Conservation (phyloP, 2,797 vertebrate genomes). For the Prunella strophiata region DNA sequence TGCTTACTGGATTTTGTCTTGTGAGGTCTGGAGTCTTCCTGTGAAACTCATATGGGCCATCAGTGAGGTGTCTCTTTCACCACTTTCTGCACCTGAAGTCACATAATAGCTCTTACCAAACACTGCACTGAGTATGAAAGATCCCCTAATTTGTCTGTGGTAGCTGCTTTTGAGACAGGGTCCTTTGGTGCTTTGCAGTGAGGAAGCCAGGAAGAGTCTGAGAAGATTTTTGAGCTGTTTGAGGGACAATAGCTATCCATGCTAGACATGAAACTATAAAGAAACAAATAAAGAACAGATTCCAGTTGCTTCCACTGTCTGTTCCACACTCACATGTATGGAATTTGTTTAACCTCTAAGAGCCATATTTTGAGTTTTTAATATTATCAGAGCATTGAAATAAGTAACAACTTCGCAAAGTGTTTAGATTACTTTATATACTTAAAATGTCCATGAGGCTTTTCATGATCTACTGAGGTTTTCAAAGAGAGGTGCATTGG, state of each 20-base stretch:
- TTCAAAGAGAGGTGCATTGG: background rate
- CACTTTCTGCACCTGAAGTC: background rate
- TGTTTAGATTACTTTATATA: background rate
- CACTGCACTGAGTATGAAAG: background rate
- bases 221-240: background rate
- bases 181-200: background rate
- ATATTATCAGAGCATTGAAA: background rate
- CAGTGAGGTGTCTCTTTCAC: background rate
- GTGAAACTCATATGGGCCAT: rapidly evolving
- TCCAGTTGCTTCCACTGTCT: background rate
- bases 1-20: background rate
- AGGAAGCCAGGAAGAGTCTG: background rate
- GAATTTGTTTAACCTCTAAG: background rate
- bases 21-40: background rate
- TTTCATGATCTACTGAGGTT: background rate
- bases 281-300: background rate
- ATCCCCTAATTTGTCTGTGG: background rate
- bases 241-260: background rate
- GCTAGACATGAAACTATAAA: background rate
- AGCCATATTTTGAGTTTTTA: background rate
- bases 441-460: background rate
- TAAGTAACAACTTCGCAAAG: background rate
- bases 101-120: background rate
- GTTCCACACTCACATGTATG: background rate
- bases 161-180: background rate